phyloP scores from a whole-genome alignment of 2,113 vertebrate species.

The Corythoichthys intestinalis region DNA sequence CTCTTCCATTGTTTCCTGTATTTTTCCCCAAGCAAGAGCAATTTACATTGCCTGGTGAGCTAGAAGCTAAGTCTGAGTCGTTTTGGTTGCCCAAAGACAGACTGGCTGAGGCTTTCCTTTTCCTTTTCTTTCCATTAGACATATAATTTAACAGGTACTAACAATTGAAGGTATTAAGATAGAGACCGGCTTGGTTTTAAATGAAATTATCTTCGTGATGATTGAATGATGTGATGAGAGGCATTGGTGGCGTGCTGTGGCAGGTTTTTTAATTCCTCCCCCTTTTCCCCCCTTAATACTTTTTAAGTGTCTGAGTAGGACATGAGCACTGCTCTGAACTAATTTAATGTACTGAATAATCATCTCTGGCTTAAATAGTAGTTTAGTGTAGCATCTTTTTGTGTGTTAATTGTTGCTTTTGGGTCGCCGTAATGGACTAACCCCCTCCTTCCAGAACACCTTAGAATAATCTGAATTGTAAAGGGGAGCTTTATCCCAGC shows the following conservation, averaged over 20 bases:
- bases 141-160: slow-evolving; percentile 5
- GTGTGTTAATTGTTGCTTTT: slow-evolving; percentile 81
- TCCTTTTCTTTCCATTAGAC: background rate
- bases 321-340: slow-evolving; percentile 77
- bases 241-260: slow-evolving; percentile 65
- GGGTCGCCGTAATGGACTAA: slow-evolving; percentile 71
- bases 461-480: slow-evolving; percentile 21
- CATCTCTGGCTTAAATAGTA: slow-evolving; percentile 70
- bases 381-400: slow-evolving; percentile 81
- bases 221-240: slow-evolving; percentile 29
- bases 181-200: background rate
- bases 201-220: slow-evolving; percentile 39
- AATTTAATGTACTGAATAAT: slow-evolving; percentile 68
- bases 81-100: slow-evolving; percentile 41
- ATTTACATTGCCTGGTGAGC: slow-evolving; percentile 12
- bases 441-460: slow-evolving; percentile 52
- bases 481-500: slow-evolving; percentile 36
- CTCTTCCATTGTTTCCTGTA: background rate
- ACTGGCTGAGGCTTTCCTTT: slow-evolving; percentile 15
- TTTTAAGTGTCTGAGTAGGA: slow-evolving; percentile 74
- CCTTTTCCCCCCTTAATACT: slow-evolving; percentile 44
- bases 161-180: background rate
- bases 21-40: slow-evolving; percentile 18
- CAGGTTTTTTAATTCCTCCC: slow-evolving; percentile 63
- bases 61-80: slow-evolving; percentile 34